Percentiles rank a stretch among this genome's conserved stretches.
phyloP scores from a whole-genome alignment of 2,888 invertebrate genomes.

The Baccha elongata region DNA sequence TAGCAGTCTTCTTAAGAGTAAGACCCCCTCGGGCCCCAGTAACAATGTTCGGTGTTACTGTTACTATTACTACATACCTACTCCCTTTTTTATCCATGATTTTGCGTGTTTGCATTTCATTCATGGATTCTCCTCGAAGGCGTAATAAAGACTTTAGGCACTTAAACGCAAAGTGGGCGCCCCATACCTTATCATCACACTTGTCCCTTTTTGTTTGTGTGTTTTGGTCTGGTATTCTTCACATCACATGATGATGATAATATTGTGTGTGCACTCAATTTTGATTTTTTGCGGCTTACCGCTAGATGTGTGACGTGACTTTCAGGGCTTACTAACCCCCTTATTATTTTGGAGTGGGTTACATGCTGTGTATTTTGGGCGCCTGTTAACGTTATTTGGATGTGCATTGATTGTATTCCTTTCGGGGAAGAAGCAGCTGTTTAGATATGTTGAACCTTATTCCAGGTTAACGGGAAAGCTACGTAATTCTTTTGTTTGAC shows the following conservation, averaged over 20 bases:
- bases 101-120: conserved; percentile 72
- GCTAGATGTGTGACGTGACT: conserved; percentile 58
- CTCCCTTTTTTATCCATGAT: conserved; percentile 35
- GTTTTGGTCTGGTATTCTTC: conserved; percentile 37
- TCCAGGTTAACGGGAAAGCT: conserved; percentile 1
- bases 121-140: conserved; percentile 73
- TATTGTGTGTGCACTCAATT: conserved; percentile 31
- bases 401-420: conserved; percentile 31
- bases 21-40: conserved; percentile 28
- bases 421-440: conserved; percentile 20
- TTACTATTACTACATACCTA: conserved; percentile 47
- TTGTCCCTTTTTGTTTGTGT: conserved; percentile 46
- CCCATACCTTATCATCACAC: conserved; percentile 35
- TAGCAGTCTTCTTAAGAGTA: conserved; percentile 28
- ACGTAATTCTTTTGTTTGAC: background rate
- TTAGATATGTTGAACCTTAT: background rate
- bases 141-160: conserved; percentile 72
- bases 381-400: conserved; percentile 23
- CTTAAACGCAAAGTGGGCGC: conserved; percentile 69
- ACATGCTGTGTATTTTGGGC: conserved; percentile 30
- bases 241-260: conserved; percentile 20
- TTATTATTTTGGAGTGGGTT: conserved; percentile 12
- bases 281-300: conserved; percentile 48
- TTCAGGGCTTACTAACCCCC: conserved; percentile 39
- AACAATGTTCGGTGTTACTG: background rate